These are phyloP conservation scores for Drosophila sp. DNA, from an alignment of 1,140 invertebrate genomes.

Conservation along the genomic window DNA sequence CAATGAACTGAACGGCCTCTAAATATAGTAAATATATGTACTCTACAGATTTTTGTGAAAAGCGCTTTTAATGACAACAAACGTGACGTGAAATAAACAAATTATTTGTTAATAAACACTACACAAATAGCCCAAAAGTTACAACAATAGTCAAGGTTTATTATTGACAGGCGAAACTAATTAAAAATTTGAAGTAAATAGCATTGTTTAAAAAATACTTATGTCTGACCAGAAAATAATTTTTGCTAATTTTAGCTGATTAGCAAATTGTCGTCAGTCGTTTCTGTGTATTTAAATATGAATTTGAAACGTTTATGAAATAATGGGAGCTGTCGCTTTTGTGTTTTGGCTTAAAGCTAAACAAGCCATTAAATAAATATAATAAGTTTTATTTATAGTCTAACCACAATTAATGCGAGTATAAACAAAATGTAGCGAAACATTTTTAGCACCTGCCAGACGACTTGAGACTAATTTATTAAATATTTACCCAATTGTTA, in stretches of 20 bases:
- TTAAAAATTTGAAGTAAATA: conserved; percentile 6
- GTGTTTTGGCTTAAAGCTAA: conserved; percentile 5
- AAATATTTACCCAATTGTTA: conserved; percentile 74
- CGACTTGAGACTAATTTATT: conserved; percentile 48
- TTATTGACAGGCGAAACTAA: conserved; percentile 7
- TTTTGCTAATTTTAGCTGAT: conserved; percentile 10
- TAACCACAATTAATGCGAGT: neutral
- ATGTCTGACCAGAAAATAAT: neutral
- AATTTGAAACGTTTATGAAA: conserved; percentile 8
- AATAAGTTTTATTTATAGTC: conserved; percentile 2
- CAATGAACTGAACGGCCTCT: too few relatives aligned
- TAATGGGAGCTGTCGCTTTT: conserved; percentile 6
- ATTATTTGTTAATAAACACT: neutral
- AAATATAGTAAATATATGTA: neutral
- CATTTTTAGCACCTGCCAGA: neutral
- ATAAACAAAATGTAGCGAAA: neutral
- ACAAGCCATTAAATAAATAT: conserved; percentile 3
- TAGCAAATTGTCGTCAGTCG: conserved; percentile 3
- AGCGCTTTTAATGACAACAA: neutral
- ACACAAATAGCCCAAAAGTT: conserved; percentile 6
- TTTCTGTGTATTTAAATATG: neutral
- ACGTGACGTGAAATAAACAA: conserved; percentile 9
- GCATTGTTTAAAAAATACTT: conserved; percentile 3
- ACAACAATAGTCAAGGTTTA: conserved; percentile 11
- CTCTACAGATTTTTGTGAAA: neutral